Conservation (phyloP, 2,797 vertebrate genomes). For the Parambassis ranga region DNA sequence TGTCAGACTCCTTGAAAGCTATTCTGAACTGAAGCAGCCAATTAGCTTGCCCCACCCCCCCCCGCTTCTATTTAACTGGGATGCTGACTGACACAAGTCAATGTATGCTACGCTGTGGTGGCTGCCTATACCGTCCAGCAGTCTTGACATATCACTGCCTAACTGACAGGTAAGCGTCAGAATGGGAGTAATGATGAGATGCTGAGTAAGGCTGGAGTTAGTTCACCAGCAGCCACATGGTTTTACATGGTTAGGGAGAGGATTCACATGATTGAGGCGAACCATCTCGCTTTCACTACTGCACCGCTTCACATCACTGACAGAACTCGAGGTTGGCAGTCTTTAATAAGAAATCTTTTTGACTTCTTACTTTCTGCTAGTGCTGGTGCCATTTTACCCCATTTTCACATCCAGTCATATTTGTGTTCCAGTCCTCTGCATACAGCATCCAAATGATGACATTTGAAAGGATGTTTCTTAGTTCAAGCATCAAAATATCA, state of each 20-base stretch:
- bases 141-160: constrained; percentile 17
- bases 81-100: constrained; percentile 18
- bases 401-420: not conserved
- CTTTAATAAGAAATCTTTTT: constrained; percentile 23
- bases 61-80: constrained; percentile 1
- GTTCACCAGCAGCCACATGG: not conserved
- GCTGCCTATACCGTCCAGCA: constrained; percentile 21
- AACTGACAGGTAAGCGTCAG: constrained; percentile 54
- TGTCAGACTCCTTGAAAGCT: not conserved
- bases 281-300: not conserved
- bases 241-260: not conserved
- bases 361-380: not conserved
- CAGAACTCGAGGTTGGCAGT: not conserved
- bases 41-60: constrained; percentile 9
- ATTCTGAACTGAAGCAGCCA: constrained; percentile 25
- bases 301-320: not conserved
- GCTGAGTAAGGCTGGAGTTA: not conserved
- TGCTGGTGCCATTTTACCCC: not conserved
- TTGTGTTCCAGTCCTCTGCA: not conserved
- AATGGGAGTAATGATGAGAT: constrained; percentile 55
- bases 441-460: not conserved
- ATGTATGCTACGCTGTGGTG: not conserved
- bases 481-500: too few relatives aligned
- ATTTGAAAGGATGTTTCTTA: too few relatives aligned
- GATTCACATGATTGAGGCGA: not conserved